These are phyloP conservation scores for Elephas maximus DNA, from an alignment of 2,113 vertebrate genomes.

Conservation along the genomic window DNA sequence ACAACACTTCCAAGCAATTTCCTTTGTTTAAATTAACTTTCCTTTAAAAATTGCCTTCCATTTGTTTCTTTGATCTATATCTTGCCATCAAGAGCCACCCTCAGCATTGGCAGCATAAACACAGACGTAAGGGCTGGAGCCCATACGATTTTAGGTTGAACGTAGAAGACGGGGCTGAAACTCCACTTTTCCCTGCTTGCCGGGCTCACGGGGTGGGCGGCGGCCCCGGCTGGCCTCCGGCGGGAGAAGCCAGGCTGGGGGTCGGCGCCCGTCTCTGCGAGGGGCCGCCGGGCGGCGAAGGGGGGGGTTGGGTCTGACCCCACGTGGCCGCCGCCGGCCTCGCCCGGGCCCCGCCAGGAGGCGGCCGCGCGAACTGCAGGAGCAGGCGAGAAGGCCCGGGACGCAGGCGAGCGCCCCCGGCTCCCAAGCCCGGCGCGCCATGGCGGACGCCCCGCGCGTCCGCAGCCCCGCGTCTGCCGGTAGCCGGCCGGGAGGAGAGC, in stretches of 20 bases:
- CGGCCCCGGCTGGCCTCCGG: background rate
- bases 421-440: background rate
- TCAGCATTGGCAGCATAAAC: background rate
- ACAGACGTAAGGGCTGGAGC: background rate
- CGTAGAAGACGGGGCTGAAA: background rate
- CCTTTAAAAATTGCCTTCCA: background rate
- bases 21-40: background rate
- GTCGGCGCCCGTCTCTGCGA: accelerated
- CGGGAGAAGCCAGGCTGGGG: accelerated
- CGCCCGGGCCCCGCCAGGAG: background rate
- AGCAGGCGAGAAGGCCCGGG: background rate
- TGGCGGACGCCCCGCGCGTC: accelerated
- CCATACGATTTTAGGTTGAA: background rate
- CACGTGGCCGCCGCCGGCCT: background rate
- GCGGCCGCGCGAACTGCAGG: background rate
- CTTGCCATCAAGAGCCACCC: background rate
- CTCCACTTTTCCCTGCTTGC: background rate
- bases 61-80: background rate
- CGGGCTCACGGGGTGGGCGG: background rate
- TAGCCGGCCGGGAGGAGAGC: too few relatives aligned
- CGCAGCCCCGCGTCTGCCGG: background rate
- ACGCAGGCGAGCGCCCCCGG: accelerated
- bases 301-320: background rate
- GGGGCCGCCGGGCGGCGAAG: accelerated
- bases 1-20: background rate